Evolutionary conservation across 2,113 vertebrate species (phyloP).

Genomic region (Sinosuthora webbiana): DNA sequence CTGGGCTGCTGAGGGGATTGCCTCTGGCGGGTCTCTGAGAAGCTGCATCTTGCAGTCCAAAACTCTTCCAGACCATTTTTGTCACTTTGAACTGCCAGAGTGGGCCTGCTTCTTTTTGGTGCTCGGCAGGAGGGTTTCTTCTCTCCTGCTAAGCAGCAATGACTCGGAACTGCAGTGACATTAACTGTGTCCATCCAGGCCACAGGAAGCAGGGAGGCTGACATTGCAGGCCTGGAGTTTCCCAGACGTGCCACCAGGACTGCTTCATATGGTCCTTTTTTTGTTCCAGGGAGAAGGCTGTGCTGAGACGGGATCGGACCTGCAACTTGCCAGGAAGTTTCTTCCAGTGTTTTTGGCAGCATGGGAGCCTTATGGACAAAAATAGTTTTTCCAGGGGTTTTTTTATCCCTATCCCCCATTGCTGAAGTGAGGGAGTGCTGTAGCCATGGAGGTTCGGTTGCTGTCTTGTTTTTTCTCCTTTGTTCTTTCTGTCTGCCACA

Average conservation of each 20-base stretch:
- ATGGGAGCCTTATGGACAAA: rapidly evolving
- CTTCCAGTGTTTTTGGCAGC: not conserved
- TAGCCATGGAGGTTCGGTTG: rapidly evolving
- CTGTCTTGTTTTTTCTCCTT: not conserved
- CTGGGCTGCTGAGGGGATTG: not conserved
- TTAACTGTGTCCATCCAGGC: too few relatives aligned
- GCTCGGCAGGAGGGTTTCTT: not conserved
- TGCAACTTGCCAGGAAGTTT: not conserved
- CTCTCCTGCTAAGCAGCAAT: rapidly evolving
- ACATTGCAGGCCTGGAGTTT: rapidly evolving
- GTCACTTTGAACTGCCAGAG: not conserved
- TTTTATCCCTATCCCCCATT: not conserved
- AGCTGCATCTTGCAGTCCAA: not conserved
- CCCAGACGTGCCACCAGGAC: not conserved
- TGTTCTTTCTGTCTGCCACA: not conserved
- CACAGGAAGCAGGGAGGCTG: not conserved
- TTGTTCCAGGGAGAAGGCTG: not conserved
- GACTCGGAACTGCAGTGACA: not conserved
- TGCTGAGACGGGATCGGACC: not conserved
- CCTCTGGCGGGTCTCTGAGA: not conserved
- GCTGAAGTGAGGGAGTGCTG: too few relatives aligned
- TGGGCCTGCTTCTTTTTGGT: not conserved
- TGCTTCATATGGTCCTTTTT: too few relatives aligned
- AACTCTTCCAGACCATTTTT: not conserved
- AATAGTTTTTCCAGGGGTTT: not conserved